Evolutionary conservation across 2,113 vertebrate genomes (phyloP).

Genomic region (Pleuronectes platessa): DNA sequence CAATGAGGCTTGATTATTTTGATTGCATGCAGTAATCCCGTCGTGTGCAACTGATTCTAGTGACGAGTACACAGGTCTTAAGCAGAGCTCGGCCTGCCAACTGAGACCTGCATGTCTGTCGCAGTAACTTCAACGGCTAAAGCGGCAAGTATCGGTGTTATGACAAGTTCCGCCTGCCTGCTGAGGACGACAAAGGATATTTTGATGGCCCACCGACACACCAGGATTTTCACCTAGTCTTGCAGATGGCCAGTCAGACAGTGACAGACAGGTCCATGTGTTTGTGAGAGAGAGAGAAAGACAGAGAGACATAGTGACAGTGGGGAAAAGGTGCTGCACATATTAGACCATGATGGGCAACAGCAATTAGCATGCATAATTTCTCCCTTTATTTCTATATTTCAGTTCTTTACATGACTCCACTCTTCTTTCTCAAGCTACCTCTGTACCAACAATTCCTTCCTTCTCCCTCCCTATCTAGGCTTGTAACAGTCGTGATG

Average conservation of each 20-base stretch:
- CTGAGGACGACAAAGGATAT: not conserved
- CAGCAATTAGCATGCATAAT: not conserved
- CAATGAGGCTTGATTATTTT: not conserved
- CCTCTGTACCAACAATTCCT: not conserved
- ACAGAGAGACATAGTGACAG: not conserved
- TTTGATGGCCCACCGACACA: not conserved
- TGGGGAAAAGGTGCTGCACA: too few relatives aligned
- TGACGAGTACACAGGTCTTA: not conserved
- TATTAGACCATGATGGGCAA: not conserved
- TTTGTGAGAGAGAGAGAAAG: not conserved
- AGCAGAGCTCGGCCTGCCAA: not conserved
- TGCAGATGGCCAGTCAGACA: not conserved
- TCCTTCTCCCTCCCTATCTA: not conserved
- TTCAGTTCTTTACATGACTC: not conserved
- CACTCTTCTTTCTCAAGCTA: not conserved
- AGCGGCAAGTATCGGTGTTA: not conserved
- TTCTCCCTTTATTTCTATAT: not conserved
- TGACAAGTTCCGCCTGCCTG: not conserved
- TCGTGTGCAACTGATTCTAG: not conserved
- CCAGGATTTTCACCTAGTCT: not conserved
- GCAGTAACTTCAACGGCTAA: not conserved
- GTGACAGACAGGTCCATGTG: not conserved
- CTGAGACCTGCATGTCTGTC: not conserved
- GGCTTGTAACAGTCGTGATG: slow-evolving; percentile 33
- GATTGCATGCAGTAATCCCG: not conserved